These are phyloP conservation scores for Busseola fusca DNA, from an alignment of 2,888 invertebrate species.

Conservation along the genomic window DNA sequence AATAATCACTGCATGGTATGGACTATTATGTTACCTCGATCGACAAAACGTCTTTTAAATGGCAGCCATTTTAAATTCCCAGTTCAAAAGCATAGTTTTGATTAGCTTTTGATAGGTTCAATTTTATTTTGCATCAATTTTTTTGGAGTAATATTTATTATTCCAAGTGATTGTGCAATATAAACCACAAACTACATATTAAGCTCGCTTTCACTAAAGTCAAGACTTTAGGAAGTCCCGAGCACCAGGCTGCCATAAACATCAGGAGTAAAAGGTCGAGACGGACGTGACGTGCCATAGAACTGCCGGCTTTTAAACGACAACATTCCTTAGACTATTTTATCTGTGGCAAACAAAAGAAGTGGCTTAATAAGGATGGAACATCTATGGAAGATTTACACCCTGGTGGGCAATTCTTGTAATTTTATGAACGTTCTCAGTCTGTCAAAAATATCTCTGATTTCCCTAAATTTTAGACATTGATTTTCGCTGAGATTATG, in stretches of 20 bases:
- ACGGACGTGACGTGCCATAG: conserved; percentile 41
- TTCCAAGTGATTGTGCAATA: conserved; percentile 2
- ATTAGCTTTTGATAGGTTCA: not conserved
- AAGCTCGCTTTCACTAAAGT: conserved; percentile 36
- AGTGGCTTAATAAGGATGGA: not conserved
- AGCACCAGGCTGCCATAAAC: conserved; percentile 45
- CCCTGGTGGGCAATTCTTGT: no score
- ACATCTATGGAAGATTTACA: not conserved
- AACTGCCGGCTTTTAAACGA: conserved; percentile 21
- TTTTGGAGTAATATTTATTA: not conserved
- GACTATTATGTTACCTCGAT: not conserved
- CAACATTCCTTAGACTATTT: conserved; percentile 18
- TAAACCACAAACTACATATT: not conserved
- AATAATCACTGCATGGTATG: not conserved
- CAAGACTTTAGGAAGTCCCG: conserved; percentile 31
- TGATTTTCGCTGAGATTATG: no score
- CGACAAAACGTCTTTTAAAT: not conserved
- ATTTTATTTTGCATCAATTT: not conserved
- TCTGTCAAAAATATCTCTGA: no score
- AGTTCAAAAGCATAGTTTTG: not conserved
- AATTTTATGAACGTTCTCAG: no score
- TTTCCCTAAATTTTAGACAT: no score
- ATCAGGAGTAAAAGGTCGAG: conserved; percentile 32
- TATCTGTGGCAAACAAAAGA: conserved; percentile 11
- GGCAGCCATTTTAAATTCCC: not conserved